phyloP scores from a whole-genome alignment of 2,888 invertebrate species.

The Anorthoa munda region DNA sequence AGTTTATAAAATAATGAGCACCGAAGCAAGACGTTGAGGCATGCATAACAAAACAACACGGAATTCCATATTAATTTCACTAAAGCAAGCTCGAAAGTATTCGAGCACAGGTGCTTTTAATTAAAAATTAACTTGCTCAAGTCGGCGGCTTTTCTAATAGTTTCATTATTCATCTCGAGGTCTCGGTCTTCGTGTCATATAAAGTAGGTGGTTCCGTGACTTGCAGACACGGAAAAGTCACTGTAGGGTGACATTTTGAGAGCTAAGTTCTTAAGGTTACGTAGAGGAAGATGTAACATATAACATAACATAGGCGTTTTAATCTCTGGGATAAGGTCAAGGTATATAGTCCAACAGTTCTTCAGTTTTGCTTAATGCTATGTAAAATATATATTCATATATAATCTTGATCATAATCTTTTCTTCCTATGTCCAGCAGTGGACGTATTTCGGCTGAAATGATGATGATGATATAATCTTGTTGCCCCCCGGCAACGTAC shows the following conservation, averaged over 20 bases:
- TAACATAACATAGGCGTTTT: no score
- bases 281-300: no score
- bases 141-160: constrained; percentile 60
- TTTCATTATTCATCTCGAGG: constrained; percentile 65
- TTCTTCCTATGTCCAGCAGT: no score
- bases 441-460: no score
- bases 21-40: constrained; percentile 2
- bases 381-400: no score
- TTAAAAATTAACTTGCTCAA: constrained; percentile 60
- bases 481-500: no score
- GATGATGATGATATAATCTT: no score
- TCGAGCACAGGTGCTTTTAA: constrained; percentile 43
- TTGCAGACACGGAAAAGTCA: background rate
- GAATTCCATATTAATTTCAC: constrained; percentile 52
- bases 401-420: no score
- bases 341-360: no score
- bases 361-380: no score
- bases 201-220: constrained; percentile 23
- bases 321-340: no score
- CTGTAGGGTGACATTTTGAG: background rate
- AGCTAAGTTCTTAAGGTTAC: background rate
- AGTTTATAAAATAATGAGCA: background rate
- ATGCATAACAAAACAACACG: constrained; percentile 21
- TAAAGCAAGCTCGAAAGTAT: constrained; percentile 44
- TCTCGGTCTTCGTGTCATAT: constrained; percentile 15